Base-by-base conservation (phyloP, 2,888 invertebrate species). In the Platycnemis pennipes region DNA sequence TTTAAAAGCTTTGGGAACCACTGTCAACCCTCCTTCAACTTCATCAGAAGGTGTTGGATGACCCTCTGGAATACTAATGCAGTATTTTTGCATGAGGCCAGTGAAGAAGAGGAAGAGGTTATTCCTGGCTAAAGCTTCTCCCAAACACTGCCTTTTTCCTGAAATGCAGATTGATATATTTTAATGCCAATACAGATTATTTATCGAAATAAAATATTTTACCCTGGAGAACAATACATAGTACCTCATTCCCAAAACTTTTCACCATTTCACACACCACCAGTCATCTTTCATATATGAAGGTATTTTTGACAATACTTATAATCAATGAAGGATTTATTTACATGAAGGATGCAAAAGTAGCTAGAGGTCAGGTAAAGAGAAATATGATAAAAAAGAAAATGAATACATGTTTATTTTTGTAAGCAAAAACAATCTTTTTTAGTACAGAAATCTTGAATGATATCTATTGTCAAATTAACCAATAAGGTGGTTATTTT, bases 51-150 rank as follows among this genome's bases (percentile, higher is more conserved):
- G 94, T 26, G 44, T 44, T 69, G 63, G 89, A 13, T 69, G 45
- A 46, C 94, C 94, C 31, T 87, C 46, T 37, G 94, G 94, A 31
- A 94, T 69, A 3, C 13, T 88, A n/a, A 94, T 63, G 5, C n/a
- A 31, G 26, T 89, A 94, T 8, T 88, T 49, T 22, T 94, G 94
- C 37, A 88, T 31, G 3, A 94, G 56, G 19, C 87, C 94, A 44
- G 94, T 69, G 37, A 94, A 94, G 37, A 94, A 88, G 2, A 94
- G 49, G 85, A 63, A 94, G 19, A 94, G 63, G 37, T 94, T 94
- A 77, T 94, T 94, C 13, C 94, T 87, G 4, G 94, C 94, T 8
- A 94, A 77, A 11, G 77, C 86, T 89, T 94, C 94, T 45, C 94
- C 94, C 31, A 94, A 45, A 44, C 94, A 94, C 46, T 87, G 69